phyloP scores from a whole-genome alignment of 2,888 invertebrate species.

The Lycophotia porphyrea region DNA sequence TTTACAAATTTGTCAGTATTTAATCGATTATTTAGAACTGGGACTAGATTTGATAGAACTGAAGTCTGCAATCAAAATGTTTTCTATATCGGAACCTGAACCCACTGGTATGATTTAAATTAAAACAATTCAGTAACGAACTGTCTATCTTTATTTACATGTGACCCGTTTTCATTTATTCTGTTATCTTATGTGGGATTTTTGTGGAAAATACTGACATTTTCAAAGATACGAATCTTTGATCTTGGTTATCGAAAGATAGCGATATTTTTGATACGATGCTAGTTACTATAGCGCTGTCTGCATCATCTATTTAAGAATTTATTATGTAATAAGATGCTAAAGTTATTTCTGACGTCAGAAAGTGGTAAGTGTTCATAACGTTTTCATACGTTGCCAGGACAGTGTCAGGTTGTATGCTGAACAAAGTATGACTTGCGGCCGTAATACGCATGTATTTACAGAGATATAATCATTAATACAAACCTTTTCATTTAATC shows the following conservation, averaged over 20 bases:
- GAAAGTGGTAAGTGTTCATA: background rate
- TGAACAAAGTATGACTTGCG: too few species aligned
- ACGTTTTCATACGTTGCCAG: too few species aligned
- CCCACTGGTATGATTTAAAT: conserved; percentile 18
- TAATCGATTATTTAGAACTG: conserved; percentile 73
- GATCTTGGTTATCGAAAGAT: conserved; percentile 30
- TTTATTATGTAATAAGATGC: conserved; percentile 9
- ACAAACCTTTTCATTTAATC: too few species aligned
- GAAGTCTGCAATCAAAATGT: conserved; percentile 17
- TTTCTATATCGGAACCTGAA: conserved; percentile 22
- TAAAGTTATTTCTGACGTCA: conserved; percentile 1
- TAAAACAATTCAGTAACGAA: background rate
- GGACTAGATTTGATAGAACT: conserved; percentile 48
- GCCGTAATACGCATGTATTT: too few species aligned
- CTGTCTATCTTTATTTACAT: background rate
- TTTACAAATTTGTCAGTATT: conserved; percentile 73
- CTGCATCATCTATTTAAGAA: background rate
- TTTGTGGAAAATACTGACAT: conserved; percentile 5
- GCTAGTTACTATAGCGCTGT: conserved; percentile 1
- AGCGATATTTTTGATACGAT: conserved; percentile 11
- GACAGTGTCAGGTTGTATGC: too few species aligned
- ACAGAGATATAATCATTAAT: too few species aligned
- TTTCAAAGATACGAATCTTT: conserved; percentile 13
- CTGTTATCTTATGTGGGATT: background rate
- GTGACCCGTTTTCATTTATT: background rate